Conservation (phyloP, 2,888 invertebrate genomes). For the Harmothoe impar region DNA sequence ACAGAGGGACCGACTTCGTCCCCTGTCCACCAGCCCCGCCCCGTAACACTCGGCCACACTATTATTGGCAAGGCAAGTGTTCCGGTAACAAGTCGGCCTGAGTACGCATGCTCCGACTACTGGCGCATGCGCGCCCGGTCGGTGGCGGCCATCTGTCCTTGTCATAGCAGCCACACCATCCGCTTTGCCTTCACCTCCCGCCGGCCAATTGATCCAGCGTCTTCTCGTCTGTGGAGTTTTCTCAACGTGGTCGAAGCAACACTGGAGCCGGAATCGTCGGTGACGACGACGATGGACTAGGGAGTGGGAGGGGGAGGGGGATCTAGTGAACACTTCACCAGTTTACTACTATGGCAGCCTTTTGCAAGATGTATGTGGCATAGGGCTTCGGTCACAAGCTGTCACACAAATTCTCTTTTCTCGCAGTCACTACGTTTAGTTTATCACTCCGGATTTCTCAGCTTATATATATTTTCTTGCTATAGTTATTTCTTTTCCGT, state of each 20-base stretch:
- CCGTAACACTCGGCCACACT: background rate
- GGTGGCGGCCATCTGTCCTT: background rate
- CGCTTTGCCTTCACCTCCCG: background rate
- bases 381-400: background rate
- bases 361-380: conserved; percentile 14
- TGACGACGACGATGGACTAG: too few relatives aligned
- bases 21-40: background rate
- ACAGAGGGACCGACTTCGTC: background rate
- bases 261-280: too few relatives aligned
- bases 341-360: background rate
- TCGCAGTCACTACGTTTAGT: too few relatives aligned
- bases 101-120: conserved; percentile 2
- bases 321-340: conserved; percentile 22
- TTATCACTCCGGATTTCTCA: too few relatives aligned
- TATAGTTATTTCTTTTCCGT: too few relatives aligned
- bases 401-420: background rate
- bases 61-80: conserved; percentile 15
- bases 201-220: background rate
- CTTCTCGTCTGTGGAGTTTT: background rate
- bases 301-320: background rate
- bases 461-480: too few relatives aligned
- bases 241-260: background rate
- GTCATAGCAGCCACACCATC: background rate
- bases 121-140: background rate
- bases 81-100: background rate